Evolutionary conservation across 2,797 vertebrate species (phyloP), one percentile per base, ranked within the genome.

Genomic region (Sebastes taczanowskii): DNA sequence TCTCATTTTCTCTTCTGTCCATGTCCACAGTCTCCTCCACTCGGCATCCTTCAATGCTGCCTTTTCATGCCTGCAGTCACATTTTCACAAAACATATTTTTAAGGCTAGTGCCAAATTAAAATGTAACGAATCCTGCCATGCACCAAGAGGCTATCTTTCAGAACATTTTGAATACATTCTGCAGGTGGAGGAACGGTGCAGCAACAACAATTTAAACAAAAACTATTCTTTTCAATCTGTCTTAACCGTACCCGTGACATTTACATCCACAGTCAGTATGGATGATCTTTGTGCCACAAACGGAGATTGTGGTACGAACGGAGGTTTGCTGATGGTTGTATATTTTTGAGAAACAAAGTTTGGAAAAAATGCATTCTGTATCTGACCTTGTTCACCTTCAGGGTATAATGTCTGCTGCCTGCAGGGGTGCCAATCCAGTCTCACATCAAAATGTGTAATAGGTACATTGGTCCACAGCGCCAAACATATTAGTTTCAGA

Each of bases 1-100:
- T 72, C 27, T 34, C 2, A 61, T 46, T 49, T 58, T 74, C n/a
- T 74, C 56, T 42, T 53, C 16, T 18, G 7, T 63, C 55, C 7
- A 1, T 82, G 65, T 66, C 34, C 14, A 56, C 52, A 52, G 27
- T 81, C 65, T 76, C 63, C 20, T 73, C 78, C 18, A 20, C 75
- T 78, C 55, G 7, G 30, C 61, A 46, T 77, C 46, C 52, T 11
- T 29, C 23, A 30, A 49, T 66, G 70, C 56, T 46, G 59, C 66
- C 4, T 66, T 23, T 64, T 71, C 16, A 63, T 72, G 67, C 32
- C 66, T 77, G 80, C 53, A 66, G 61, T 71, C 73, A 63, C 63
- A 68, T 83, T 84, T 84, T 68, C 78, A 81, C 77, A 80, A 32
- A 83, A 75, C 76, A 75, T 49, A 27, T 74, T 74, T 81, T 74